Conservation (phyloP, 2,888 invertebrate species). For the Eretmocerus hayati region DNA sequence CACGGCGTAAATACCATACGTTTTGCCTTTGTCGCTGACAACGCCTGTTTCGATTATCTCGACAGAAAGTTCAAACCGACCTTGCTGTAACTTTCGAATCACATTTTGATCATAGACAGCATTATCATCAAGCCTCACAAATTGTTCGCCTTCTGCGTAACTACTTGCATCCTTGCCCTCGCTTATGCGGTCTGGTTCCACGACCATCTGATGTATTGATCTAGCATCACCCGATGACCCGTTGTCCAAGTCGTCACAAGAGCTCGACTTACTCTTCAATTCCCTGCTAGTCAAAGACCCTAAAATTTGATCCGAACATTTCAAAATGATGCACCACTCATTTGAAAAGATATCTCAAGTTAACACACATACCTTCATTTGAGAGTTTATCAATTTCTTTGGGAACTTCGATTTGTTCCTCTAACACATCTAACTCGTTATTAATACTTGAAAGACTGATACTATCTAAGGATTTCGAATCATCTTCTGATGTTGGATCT, state of each 20-base stretch:
- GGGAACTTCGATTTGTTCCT: conserved; percentile 31
- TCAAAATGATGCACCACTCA: too few relatives aligned
- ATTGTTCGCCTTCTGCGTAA: conserved; percentile 35
- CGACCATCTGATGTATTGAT: conserved; percentile 14
- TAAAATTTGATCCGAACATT: neutral
- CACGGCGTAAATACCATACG: conserved; percentile 84
- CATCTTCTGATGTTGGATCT: conserved; percentile 54
- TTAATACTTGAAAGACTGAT: conserved; percentile 50
- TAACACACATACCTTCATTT: conserved; percentile 20
- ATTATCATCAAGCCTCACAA: conserved; percentile 34
- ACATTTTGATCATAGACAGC: conserved; percentile 36
- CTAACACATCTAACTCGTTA: conserved; percentile 38
- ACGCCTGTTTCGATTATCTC: conserved; percentile 54
- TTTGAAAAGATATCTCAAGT: neutral
- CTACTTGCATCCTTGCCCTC: conserved; percentile 33
- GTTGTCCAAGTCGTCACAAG: conserved; percentile 25
- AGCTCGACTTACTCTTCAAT: conserved; percentile 19
- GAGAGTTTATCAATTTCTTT: conserved; percentile 23
- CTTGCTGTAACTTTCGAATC: conserved; percentile 42
- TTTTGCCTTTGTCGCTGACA: conserved; percentile 74
- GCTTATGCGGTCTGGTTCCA: conserved; percentile 16
- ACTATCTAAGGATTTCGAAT: conserved; percentile 52
- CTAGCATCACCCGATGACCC: conserved; percentile 21
- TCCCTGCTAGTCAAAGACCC: conserved; percentile 10
- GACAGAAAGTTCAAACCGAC: conserved; percentile 39